Conservation (phyloP, 2,888 invertebrate genomes). For the Anoplius nigerrimus region DNA sequence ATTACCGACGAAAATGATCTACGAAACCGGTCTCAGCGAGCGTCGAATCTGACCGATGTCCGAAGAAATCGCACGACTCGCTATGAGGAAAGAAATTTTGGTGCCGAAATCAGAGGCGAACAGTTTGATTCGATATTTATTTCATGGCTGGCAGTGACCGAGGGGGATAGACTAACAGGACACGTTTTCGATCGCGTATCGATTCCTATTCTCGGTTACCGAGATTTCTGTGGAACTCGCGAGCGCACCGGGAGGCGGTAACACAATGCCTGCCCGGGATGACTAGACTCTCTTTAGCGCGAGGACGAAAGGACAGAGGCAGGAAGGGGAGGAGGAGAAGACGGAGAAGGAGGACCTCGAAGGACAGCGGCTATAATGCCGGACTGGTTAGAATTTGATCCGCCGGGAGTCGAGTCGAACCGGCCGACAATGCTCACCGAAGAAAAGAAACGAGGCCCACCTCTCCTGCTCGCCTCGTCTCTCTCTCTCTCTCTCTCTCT, state of each 20-base stretch:
- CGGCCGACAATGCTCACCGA: slow-evolving; percentile 65
- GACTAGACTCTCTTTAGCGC: slow-evolving; percentile 57
- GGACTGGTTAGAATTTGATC: slow-evolving; percentile 74
- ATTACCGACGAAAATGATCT: too few species aligned
- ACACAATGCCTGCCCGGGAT: slow-evolving; percentile 66
- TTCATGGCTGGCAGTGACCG: neutral
- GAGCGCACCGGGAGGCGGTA: slow-evolving; percentile 49
- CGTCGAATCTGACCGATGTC: too few species aligned
- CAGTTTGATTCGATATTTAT: too few species aligned
- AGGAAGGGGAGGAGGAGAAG: slow-evolving; percentile 23
- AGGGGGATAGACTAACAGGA: too few species aligned
- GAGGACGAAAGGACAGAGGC: slow-evolving; percentile 45
- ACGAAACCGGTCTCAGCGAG: too few species aligned
- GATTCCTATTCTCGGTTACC: neutral
- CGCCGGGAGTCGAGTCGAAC: slow-evolving; percentile 69
- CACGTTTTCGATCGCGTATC: neutral
- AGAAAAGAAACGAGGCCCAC: slow-evolving; percentile 56
- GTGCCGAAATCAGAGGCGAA: too few species aligned
- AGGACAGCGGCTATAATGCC: slow-evolving; percentile 72
- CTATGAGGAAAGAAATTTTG: too few species aligned
- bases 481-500: slow-evolving; percentile 26
- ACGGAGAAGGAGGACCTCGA: slow-evolving; percentile 53
- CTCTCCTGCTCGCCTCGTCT: slow-evolving; percentile 35
- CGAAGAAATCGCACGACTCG: too few species aligned
- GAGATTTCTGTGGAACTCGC: neutral